Evolutionary conservation across 1,140 invertebrate species (phyloP).

Genomic region (Magallana ariakensis): DNA sequence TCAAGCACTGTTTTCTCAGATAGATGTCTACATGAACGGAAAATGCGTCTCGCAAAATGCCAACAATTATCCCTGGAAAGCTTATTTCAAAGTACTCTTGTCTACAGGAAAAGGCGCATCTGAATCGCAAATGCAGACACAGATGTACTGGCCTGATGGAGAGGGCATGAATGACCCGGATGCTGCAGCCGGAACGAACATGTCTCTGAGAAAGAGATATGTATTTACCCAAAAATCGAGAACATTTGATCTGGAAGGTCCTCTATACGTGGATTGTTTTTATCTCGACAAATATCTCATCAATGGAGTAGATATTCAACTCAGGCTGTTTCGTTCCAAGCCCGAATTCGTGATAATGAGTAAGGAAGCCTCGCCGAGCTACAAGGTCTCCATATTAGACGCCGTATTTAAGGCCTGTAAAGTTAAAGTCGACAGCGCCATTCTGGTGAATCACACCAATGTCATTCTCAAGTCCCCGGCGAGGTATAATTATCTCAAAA

Average conservation of each 20-base stretch:
- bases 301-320: constrained; percentile 51
- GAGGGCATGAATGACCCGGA: neutral
- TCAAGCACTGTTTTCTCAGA: constrained; percentile 43
- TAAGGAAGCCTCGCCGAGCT: constrained; percentile 30
- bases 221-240: constrained; percentile 21
- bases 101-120: constrained; percentile 36
- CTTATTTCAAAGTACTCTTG: constrained; percentile 44
- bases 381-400: constrained; percentile 47
- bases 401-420: constrained; percentile 51
- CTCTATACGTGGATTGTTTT: constrained; percentile 50
- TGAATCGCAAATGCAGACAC: constrained; percentile 38
- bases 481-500: constrained; percentile 38
- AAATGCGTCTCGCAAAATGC: constrained; percentile 47
- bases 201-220: constrained; percentile 23
- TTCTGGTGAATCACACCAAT: constrained; percentile 48
- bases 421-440: constrained; percentile 45
- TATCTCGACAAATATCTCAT: constrained; percentile 50
- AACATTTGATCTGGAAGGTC: constrained; percentile 53
- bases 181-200: constrained; percentile 30
- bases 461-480: constrained; percentile 17
- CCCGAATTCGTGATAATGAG: constrained; percentile 47
- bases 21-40: constrained; percentile 50
- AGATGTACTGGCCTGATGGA: constrained; percentile 34
- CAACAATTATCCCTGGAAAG: constrained; percentile 52
- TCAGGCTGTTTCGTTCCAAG: constrained; percentile 47